Evolutionary conservation across 2,797 vertebrate species (phyloP).

Genomic region (Alauda arvensis): DNA sequence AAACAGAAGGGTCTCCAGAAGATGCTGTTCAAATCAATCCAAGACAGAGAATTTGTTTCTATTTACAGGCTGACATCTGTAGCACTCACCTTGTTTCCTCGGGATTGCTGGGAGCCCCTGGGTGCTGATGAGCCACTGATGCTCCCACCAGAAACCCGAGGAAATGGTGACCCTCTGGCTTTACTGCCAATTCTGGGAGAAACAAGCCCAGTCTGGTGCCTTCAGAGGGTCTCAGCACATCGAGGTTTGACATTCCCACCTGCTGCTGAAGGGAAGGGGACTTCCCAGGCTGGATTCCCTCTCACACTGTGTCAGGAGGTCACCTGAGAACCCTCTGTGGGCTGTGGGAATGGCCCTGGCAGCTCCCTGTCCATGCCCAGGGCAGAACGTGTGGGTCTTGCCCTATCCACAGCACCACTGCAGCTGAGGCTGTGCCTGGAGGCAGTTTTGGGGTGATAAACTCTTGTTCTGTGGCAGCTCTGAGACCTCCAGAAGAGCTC

Average conservation of each 20-base stretch:
- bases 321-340: not conserved
- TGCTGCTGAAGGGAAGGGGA: not conserved
- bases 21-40: not conserved
- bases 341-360: not conserved
- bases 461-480: not conserved
- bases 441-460: not conserved
- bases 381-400: not conserved
- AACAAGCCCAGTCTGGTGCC: rapidly evolving
- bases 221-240: not conserved
- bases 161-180: not conserved
- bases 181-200: not conserved
- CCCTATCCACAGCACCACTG: not conserved
- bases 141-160: not conserved
- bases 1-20: not conserved
- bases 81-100: rapidly evolving
- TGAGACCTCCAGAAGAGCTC: not conserved
- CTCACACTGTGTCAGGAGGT: not conserved
- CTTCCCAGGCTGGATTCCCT: not conserved
- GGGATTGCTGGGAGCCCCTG: not conserved
- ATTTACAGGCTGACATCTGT: not conserved
- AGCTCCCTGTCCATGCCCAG: not conserved
- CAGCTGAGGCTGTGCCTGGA: not conserved
- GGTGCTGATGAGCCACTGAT: not conserved
- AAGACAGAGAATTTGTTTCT: not conserved
- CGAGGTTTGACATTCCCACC: not conserved